Base-by-base conservation (phyloP, 2,888 invertebrate genomes). In the Steinernema carpocapsae region DNA sequence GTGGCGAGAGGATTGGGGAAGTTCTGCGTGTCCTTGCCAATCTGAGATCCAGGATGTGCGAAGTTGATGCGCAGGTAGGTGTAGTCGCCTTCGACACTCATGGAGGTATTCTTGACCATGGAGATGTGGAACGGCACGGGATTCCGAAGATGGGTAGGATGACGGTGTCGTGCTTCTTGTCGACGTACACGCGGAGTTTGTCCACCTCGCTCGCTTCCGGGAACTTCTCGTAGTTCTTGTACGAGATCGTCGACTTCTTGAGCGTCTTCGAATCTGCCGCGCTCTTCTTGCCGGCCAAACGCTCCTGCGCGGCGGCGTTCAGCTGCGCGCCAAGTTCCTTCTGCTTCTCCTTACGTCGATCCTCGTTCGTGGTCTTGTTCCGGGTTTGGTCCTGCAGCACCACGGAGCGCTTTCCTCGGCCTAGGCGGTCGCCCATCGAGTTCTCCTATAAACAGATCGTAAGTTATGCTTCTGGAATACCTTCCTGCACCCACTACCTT, bases 101-200 rank as follows among this genome's bases (percentile, higher is more conserved):
- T 95, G 0, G 96, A 96, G 86, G 97, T 96, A 88, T 99, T 99
- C 87, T 99, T 99, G 73, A 99, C 94, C 6, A 95, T 97, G 3
- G 97, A 95, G 88, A 99, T 99, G 88, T 99, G 99, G 89, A 95
- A 99, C 73, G 99, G 97, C 77, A 95, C 95, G 97, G 93, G 64
- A 94, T 91, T 76, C 97, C 97, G 90, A 94, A 97, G 83, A 99
- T 92, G 1, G 99, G 99, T 87, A 99, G 89, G 80, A 99, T 85
- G 7, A 99, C 93, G 0, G 97, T 96, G 89, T 99, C 99, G 88
- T 96, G 96, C 89, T 95, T 96, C 84, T 93, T 93, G 90, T 97
- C 95, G 93, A 89, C 74, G 90, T 88, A 78, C 72, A 51, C 71
- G 73, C n/a, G 43, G n/a, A 97, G 90, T 81, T 95, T 94, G 83